Evolutionary conservation across 2,888 invertebrate genomes (phyloP), one percentile per base, ranked within the genome.

Genomic region (Acleris emargana): DNA sequence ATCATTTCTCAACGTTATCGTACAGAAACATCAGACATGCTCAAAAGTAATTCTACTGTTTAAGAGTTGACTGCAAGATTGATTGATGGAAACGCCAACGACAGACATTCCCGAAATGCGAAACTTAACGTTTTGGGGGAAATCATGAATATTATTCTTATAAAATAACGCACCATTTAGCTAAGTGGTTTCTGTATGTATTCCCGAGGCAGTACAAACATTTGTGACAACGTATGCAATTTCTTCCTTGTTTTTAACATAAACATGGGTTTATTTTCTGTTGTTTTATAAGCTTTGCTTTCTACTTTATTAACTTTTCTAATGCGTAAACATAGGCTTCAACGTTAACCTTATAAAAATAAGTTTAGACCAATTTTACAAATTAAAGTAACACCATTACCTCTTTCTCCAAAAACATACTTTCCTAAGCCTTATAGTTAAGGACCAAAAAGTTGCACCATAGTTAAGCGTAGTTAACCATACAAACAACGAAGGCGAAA

Each of bases 41-140:
- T 84, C 86, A 82, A 88, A 86, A 86, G 87, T 87, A 87, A 89
- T 86, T 82, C 82, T 79, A 79, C 71, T 74, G 75, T 79, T 85
- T 84, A 85, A 85, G 87, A 86, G 84, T 87, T 77, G 82, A 82
- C 81, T 86, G 83, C 83, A 77, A 73, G 78, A 81, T 83, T 90
- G 90, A 90, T 90, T 85, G 89, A 90, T 90, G 87, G 72, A 75
- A 76, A 79, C 78, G 82, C 77, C 79, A 76, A 73, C 83, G 83
- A 88, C 87, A 88, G 88, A 87, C 77, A 74, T 76, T 72, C 73
- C 54, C 69, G 72, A 74, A 80, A 80, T 79, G 71, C 74, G 73
- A 72, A 76, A 80, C 74, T 78, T 76, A 68, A 67, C 55, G 67
- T 67, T 67, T 67, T 54, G 69, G 67, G 70, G 69, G 71, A 74